Evolutionary conservation across 2,797 vertebrate species (phyloP).

Genomic region (Neostethus bicornis): DNA sequence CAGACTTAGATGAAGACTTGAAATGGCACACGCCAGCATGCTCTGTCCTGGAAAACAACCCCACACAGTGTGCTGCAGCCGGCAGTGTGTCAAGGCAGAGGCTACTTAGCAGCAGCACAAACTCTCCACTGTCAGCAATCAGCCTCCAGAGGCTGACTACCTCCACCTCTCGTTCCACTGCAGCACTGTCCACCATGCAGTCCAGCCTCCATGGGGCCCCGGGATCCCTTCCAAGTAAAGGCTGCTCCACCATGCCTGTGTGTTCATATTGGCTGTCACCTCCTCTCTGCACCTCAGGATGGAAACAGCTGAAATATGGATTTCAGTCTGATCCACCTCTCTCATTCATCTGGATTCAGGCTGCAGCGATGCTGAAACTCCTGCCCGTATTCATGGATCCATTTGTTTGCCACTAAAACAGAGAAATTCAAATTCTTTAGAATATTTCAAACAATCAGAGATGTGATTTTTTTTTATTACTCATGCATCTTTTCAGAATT

Average conservation of each 20-base stretch:
- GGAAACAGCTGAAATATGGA: conserved; percentile 63
- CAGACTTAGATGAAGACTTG: conserved; percentile 25
- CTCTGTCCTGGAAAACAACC: conserved; percentile 42
- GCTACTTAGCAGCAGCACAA: conserved; percentile 54
- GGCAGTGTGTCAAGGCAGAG: conserved; percentile 50
- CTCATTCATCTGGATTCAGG: conserved; percentile 82
- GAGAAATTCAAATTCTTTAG: not conserved
- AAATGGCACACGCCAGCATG: conserved; percentile 9
- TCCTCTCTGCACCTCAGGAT: conserved; percentile 47
- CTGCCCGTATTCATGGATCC: conserved; percentile 94
- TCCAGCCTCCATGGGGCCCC: conserved; percentile 48
- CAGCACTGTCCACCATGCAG: conserved; percentile 24
- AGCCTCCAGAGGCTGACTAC: conserved; percentile 44
- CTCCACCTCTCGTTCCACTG: conserved; percentile 37
- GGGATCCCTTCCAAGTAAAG: conserved; percentile 58
- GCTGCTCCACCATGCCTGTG: conserved; percentile 20
- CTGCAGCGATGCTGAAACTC: conserved; percentile 89
- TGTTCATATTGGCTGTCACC: conserved; percentile 13
- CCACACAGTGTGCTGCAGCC: conserved; percentile 56
- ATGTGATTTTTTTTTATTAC: not conserved
- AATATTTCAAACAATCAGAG: not conserved
- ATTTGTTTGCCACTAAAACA: conserved; percentile 93
- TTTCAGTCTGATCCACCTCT: conserved; percentile 32
- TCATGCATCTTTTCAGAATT: conserved; percentile 5
- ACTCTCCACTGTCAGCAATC: conserved; percentile 49